Base-by-base conservation (phyloP, 2,797 vertebrate genomes). In the Peromyscus nudipes region DNA sequence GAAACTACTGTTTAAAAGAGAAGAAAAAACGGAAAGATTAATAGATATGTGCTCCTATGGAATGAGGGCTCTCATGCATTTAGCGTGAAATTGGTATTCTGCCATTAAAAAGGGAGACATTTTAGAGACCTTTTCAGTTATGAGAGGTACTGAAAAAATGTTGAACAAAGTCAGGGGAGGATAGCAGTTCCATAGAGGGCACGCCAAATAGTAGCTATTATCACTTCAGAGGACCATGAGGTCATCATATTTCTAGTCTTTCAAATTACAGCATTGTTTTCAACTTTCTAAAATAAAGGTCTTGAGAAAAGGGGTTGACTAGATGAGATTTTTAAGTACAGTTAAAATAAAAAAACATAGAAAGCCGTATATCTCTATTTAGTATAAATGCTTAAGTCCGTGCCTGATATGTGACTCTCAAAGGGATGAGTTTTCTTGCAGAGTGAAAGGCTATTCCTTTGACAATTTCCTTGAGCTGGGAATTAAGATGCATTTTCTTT, bases 91-190 rank as follows among this genome's bases (percentile, higher is more conserved):
- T 27, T 55, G 86, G 95, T 97, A 94, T 96, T 96, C 84, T 64
- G 96, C 97, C 96, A 95, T 98, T 96, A 97, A 97, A 98, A 79
- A 94, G 81, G 46, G 27, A 98, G 89, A 65, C 73, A 97, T 96
- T 98, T 97, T 52, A 95, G 96, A 97, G 87, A 94, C 71, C 96
- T 98, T 95, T 98, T 82, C 76, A 87, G 94, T 94, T 96, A 90
- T 62, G 93, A 93, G 3, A 83, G 77, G 43, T 65, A 67, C 29
- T 89, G 43, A 92, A 95, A 92, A 94, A 92, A 1, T 2, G 19
- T 37, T 86, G 85, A 96, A 12, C 77, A 79, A 69, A 96, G 81
- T 79, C 94, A 96, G 65, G 31, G 95, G 16, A 95, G 31, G 40
- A 88, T 85, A 96, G 76, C 71, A 73, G n/a, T 97, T 87, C 87